Conservation (phyloP, 2,888 invertebrate genomes). For the Eilema caniola region DNA sequence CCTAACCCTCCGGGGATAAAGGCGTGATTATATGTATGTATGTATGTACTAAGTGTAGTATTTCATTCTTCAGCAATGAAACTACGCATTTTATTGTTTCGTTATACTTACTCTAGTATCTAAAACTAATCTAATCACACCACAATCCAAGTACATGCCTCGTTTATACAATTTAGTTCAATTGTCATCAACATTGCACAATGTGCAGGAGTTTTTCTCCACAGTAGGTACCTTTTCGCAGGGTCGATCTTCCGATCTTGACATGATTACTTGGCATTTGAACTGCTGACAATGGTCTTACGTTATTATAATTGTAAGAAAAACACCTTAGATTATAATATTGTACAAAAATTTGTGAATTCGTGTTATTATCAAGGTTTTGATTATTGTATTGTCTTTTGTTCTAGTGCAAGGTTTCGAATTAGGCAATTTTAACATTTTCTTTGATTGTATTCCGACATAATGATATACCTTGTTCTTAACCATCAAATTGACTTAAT, state of each 20-base stretch:
- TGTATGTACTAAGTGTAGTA: too few relatives aligned
- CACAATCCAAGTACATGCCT: not conserved
- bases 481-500: not conserved
- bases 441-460: not conserved
- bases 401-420: slow-evolving; percentile 13
- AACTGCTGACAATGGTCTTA: slow-evolving; percentile 46
- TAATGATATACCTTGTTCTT: not conserved
- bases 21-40: too few relatives aligned
- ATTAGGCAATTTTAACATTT: not conserved
- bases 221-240: slow-evolving; percentile 40
- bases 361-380: slow-evolving; percentile 33
- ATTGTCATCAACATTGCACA: slow-evolving; percentile 50
- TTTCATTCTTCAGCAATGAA: too few relatives aligned
- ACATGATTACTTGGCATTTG: slow-evolving; percentile 64
- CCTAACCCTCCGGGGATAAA: too few relatives aligned
- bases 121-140: not conserved
- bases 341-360: slow-evolving; percentile 26
- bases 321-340: slow-evolving; percentile 23
- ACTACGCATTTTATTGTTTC: not conserved
- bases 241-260: slow-evolving; percentile 59
- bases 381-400: slow-evolving; percentile 22
- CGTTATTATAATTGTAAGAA: slow-evolving; percentile 36
- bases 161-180: not conserved
- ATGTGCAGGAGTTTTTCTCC: slow-evolving; percentile 37
- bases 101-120: not conserved